Evolutionary conservation across 2,797 vertebrate species (phyloP).

Genomic region (Hyperoplus immaculatus): DNA sequence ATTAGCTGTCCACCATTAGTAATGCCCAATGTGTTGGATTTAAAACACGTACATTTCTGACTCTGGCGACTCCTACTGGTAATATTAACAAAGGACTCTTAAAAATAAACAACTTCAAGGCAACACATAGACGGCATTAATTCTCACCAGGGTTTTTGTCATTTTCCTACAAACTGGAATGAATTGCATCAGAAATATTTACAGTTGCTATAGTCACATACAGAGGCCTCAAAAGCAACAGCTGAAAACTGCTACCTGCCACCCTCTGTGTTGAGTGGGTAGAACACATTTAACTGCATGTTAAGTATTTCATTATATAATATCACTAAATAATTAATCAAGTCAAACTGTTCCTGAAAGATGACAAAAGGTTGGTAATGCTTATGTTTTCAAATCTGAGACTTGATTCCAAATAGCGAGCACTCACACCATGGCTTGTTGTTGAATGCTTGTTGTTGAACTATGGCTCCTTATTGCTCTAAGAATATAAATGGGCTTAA

Average conservation of each 20-base stretch:
- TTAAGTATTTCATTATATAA: not conserved
- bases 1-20: constrained; percentile 19
- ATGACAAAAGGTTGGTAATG: not conserved
- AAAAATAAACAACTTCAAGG: too few relatives aligned
- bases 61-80: not conserved
- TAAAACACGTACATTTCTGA: constrained; percentile 3
- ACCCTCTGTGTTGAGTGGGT: not conserved
- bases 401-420: not conserved
- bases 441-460: not conserved
- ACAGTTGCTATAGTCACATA: not conserved
- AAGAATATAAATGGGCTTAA: not conserved
- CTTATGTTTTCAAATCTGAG: too few relatives aligned
- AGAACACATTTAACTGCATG: not conserved
- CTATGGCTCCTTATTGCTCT: not conserved
- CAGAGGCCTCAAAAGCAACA: not conserved
- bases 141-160: too few relatives aligned
- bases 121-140: too few relatives aligned
- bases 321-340: not conserved
- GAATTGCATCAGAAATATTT: not conserved
- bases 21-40: constrained; percentile 13
- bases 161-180: not conserved
- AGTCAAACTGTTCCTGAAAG: not conserved
- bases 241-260: not conserved
- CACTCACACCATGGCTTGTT: too few relatives aligned
- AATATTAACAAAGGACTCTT: too few relatives aligned